These are phyloP conservation scores for Watsonalla binaria DNA, from an alignment of 2,888 invertebrate species.

Conservation along the genomic window DNA sequence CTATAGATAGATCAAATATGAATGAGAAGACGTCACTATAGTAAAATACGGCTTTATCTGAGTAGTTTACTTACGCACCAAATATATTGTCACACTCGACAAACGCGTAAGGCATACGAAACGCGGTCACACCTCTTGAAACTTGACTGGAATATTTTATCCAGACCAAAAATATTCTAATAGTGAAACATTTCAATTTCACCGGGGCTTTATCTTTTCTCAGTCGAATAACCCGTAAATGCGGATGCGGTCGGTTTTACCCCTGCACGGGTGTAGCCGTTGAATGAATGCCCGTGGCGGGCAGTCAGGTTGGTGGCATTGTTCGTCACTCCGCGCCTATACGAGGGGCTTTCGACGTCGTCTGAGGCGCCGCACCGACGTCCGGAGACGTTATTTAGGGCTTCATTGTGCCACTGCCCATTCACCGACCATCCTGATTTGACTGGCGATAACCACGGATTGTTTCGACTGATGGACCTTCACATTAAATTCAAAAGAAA, in stretches of 20 bases:
- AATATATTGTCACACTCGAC: not conserved
- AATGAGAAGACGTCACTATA: not conserved
- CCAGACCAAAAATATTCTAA: slow-evolving; percentile 26
- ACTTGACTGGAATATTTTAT: slow-evolving; percentile 21
- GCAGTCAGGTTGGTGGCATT: slow-evolving; percentile 62
- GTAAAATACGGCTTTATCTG: not conserved
- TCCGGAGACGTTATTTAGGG: slow-evolving; percentile 66
- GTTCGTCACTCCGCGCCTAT: slow-evolving; percentile 60
- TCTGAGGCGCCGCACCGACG: slow-evolving; percentile 69
- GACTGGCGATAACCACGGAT: slow-evolving; percentile 62
- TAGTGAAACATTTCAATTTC: slow-evolving; percentile 41
- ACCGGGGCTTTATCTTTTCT: slow-evolving; percentile 47
- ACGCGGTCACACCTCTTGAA: slow-evolving; percentile 12
- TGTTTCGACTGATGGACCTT: slow-evolving; percentile 66
- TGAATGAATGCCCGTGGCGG: slow-evolving; percentile 52
- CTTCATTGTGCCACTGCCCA: slow-evolving; percentile 67
- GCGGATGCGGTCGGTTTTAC: slow-evolving; percentile 46
- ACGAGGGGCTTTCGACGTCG: slow-evolving; percentile 47
- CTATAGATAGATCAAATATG: too few relatives aligned
- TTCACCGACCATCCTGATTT: slow-evolving; percentile 56
- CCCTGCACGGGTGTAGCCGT: slow-evolving; percentile 21
- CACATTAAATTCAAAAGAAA: slow-evolving; percentile 48
- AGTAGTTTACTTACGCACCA: not conserved
- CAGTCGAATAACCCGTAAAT: slow-evolving; percentile 50
- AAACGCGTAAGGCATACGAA: not conserved